Conservation (phyloP, 2,113 vertebrate genomes). For the Seriola dumerili region DNA sequence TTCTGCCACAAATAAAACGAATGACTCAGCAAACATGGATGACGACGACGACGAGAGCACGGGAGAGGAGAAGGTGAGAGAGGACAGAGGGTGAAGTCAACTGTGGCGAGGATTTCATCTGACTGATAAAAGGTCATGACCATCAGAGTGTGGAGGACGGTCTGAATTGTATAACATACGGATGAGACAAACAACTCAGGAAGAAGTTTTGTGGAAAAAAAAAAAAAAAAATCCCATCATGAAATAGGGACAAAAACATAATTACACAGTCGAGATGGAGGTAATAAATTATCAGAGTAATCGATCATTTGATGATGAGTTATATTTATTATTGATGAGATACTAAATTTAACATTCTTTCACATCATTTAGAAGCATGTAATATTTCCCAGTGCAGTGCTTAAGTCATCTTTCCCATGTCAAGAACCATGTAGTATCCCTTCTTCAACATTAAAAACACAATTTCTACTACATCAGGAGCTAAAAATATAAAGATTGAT, state of each 20-base stretch:
- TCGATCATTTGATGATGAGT: neutral
- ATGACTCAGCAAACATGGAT: slow-evolving; percentile 67
- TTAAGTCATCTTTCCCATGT: neutral
- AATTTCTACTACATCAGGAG: neutral
- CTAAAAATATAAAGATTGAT: neutral
- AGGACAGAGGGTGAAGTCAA: slow-evolving; percentile 12
- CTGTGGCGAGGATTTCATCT: slow-evolving; percentile 2
- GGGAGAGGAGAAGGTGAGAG: slow-evolving; percentile 13
- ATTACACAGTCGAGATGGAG: neutral
- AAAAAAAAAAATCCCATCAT: neutral
- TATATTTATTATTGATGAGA: slow-evolving; percentile 49
- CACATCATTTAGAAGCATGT: slow-evolving; percentile 4
- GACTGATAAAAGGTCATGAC: slow-evolving; percentile 40
- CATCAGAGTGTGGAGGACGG: slow-evolving; percentile 3
- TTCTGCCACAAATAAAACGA: slow-evolving; percentile 72
- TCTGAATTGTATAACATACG: neutral
- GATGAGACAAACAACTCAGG: neutral
- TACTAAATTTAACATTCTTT: slow-evolving; percentile 33
- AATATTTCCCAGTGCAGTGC: slow-evolving; percentile 14
- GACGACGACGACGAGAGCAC: neutral
- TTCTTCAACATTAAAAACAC: slow-evolving; percentile 6
- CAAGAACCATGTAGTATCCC: neutral
- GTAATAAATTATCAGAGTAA: neutral
- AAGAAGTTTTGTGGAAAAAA: neutral
- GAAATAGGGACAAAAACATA: neutral